Evolutionary conservation across 1,140 invertebrate genomes (phyloP).

Genomic region (Drosophila bifasciata): DNA sequence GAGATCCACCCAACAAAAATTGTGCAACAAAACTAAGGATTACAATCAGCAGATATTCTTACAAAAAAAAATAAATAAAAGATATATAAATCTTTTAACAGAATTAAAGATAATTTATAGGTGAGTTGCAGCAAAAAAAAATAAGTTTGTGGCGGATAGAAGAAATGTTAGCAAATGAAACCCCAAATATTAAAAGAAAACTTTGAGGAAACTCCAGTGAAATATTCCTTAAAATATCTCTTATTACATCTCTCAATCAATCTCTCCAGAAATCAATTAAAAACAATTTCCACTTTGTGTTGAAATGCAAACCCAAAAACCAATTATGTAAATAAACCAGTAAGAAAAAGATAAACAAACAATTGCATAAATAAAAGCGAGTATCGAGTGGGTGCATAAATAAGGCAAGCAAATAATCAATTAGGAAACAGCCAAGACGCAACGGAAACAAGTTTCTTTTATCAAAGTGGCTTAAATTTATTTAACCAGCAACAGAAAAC

Average conservation of each 20-base stretch:
- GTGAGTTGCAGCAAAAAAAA: constrained; percentile 4
- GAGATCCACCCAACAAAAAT: too few relatives aligned
- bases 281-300: background rate
- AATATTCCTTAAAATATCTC: too few relatives aligned
- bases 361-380: constrained; percentile 21
- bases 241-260: too few relatives aligned
- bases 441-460: constrained; percentile 9
- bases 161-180: too few relatives aligned
- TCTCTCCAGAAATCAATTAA: too few relatives aligned
- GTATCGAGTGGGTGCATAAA: constrained; percentile 1
- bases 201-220: too few relatives aligned
- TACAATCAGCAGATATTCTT: constrained; percentile 24
- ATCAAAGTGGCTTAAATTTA: constrained; percentile 1
- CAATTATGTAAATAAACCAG: constrained; percentile 20
- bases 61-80: too few relatives aligned
- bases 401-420: constrained; percentile 4
- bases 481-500: too few relatives aligned
- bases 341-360: background rate
- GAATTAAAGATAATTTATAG: constrained; percentile 21
- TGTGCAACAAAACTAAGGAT: constrained; percentile 19
- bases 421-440: background rate
- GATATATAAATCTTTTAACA: too few relatives aligned
- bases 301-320: background rate
- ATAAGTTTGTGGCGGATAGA: too few relatives aligned
- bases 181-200: too few relatives aligned